Percentiles rank a stretch among this genome's conserved stretches.
phyloP scores from a whole-genome alignment of 2,888 invertebrate genomes.

The Cephus rjabovi region DNA sequence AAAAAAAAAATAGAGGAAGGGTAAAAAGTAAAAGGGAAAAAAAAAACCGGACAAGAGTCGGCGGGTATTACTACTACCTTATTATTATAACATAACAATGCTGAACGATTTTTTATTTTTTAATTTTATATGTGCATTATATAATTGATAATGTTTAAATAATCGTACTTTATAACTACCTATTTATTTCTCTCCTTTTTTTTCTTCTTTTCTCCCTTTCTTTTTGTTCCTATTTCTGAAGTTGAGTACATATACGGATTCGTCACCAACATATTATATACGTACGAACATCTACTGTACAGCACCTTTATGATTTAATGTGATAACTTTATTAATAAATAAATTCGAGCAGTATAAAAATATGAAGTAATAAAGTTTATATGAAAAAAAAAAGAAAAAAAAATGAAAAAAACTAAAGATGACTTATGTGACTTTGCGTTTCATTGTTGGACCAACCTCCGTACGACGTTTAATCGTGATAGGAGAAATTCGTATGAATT shows the following conservation, averaged over 20 bases:
- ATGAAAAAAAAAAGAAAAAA: conserved; percentile 1
- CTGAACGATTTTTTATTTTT: conserved; percentile 59
- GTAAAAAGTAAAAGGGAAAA: conserved; percentile 36
- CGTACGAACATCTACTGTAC: conserved; percentile 55
- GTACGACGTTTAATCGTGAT: neutral
- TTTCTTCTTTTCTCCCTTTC: neutral
- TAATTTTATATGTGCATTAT: conserved; percentile 64
- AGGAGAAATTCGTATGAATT: neutral
- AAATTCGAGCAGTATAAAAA: conserved; percentile 48
- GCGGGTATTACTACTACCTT: conserved; percentile 42
- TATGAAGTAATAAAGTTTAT: conserved; percentile 33
- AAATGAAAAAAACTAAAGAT: neutral
- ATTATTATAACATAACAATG: conserved; percentile 37
- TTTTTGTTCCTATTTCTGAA: conserved; percentile 62
- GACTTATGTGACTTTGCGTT: neutral
- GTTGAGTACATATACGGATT: conserved; percentile 47
- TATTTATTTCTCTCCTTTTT: conserved; percentile 53
- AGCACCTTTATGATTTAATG: conserved; percentile 64
- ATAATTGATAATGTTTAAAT: conserved; percentile 55
- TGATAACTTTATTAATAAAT: conserved; percentile 62
- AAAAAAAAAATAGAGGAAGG: conserved; percentile 16
- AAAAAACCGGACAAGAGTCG: conserved; percentile 4
- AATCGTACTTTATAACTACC: conserved; percentile 47
- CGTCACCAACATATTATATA: conserved; percentile 23
- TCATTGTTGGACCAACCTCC: neutral